Base-by-base conservation (phyloP, 2,797 vertebrate genomes). In the Aulostomus chinensis region DNA sequence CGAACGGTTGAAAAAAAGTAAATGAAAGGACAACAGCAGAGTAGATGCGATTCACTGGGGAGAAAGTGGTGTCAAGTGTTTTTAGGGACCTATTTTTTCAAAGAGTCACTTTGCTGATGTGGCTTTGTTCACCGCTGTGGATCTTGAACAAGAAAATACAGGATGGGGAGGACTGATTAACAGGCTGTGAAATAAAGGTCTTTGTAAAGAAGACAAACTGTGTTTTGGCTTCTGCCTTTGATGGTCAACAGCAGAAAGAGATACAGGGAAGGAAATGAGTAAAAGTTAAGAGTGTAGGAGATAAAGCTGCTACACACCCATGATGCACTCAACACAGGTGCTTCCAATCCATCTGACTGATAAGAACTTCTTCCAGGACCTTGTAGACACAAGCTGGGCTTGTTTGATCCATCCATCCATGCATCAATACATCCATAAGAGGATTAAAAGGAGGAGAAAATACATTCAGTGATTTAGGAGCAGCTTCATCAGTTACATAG, bases 111-210 rank as follows among this genome's bases (percentile, higher is more conserved):
- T 36, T 54, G 38, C 26, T 63, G 31, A 26, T 53, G 7, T 38
- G 39, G 30, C 25, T 35, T 39, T 2, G 16, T 35, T 14, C 31
- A 18, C 35, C 24, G 25, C 31, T 32, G 46, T 6, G 21, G 11
- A 55, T 5, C 25, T 16, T 5, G 8, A 21, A 4, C 31, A 41
- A 48, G 48, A 55, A 46, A 31, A 58, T 36, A 28, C 16, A 10
- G 11, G 7, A 39, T 33, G 11, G 21, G 24, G 7, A 11, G 33
- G 45, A 66, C 35, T 57, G 61, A 58, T 59, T 57, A 57, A 61
- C 28, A 34, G 20, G 11, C 43, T 35, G 25, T 7, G 37, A 30
- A 3, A 4, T 36, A 16, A 45, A 55, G 39, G 4, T 15, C 32
- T 42, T 36, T 14, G 33, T 25, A 30, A 43, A 50, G 29, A 25